Evolutionary conservation across 35 echinoderm and acorn worm genomes (phyloP).

Genomic region (Patiria miniata): DNA sequence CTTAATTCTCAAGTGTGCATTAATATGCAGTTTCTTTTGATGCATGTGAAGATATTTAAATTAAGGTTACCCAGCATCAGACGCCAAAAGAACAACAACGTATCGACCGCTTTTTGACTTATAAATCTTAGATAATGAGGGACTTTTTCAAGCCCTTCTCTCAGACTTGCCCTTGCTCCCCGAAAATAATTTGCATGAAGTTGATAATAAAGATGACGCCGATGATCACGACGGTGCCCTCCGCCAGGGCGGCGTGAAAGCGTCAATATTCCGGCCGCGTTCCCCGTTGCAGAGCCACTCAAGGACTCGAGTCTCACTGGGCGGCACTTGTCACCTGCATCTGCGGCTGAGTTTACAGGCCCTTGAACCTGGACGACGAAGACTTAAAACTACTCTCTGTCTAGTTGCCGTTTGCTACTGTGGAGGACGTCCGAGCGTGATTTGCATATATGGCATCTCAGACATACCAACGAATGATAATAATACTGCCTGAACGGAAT

Average conservation of each 20-base stretch:
- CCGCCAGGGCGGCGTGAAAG: conserved; percentile 1
- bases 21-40: no score
- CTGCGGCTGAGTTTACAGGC: not conserved
- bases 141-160: no score
- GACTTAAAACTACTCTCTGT: not conserved
- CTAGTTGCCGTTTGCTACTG: not conserved
- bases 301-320: conserved; percentile 4
- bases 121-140: no score
- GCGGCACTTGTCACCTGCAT: not conserved
- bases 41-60: no score
- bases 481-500: not conserved
- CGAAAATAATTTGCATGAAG: no score
- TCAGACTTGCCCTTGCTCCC: no score
- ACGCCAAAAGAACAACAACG: no score
- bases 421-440: conserved; percentile 6
- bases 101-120: no score
- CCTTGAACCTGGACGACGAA: not conserved
- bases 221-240: not conserved
- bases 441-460: not conserved
- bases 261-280: conserved; percentile 20
- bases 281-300: conserved; percentile 13
- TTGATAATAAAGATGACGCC: not conserved
- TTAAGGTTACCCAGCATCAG: no score
- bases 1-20: no score
- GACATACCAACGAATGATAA: not conserved